Evolutionary conservation across 2,797 vertebrate species (phyloP).

Genomic region (Geotrypetes seraphini): DNA sequence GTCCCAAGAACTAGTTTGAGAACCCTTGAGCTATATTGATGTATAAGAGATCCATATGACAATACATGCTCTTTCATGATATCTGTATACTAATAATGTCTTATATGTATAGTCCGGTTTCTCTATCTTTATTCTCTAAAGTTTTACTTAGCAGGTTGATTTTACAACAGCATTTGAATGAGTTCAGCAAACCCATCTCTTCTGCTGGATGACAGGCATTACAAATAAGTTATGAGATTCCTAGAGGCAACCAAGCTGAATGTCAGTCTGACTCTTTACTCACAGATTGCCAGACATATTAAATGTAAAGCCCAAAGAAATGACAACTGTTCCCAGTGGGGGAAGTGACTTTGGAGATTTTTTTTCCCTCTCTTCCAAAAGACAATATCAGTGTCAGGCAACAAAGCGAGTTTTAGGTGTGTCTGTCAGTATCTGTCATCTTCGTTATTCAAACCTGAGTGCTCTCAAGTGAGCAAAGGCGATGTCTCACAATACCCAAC

Average conservation of each 20-base stretch:
- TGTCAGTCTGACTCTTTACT: background rate
- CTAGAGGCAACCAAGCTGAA: background rate
- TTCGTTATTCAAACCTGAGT: background rate
- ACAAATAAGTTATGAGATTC: slow-evolving; percentile 1
- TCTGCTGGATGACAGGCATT: background rate
- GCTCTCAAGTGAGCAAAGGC: background rate
- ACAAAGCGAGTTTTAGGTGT: background rate
- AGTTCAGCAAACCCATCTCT: background rate
- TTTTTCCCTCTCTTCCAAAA: slow-evolving; percentile 7
- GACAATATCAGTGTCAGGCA: slow-evolving; percentile 2
- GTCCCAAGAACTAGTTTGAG: no score
- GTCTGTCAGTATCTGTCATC: slow-evolving; percentile 8
- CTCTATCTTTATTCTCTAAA: background rate
- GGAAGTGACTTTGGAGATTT: background rate
- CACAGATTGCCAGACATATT: background rate
- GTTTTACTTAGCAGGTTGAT: background rate
- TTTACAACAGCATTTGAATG: background rate
- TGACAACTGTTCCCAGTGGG: background rate
- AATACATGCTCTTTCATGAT: background rate
- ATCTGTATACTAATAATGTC: background rate
- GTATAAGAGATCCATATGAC: no score
- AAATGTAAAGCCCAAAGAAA: background rate
- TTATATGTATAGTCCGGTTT: background rate
- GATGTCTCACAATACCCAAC: slow-evolving; percentile 10
- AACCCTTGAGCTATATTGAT: no score